Evolutionary conservation across 1,140 invertebrate genomes (phyloP), one percentile per base, ranked within the genome.

Genomic region (Octopus bimaculoides): DNA sequence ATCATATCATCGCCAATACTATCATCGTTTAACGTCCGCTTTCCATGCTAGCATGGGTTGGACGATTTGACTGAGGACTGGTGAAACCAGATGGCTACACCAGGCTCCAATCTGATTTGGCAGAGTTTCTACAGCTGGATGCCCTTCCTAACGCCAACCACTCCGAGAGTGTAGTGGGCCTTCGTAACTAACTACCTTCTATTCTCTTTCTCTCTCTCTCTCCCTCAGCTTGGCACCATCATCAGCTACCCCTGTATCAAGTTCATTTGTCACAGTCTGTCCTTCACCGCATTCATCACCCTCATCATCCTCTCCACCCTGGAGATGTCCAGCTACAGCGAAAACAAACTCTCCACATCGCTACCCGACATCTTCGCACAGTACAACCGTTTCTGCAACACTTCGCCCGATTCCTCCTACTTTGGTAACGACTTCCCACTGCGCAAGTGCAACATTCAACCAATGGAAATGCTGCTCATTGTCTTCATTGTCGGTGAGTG

Each of bases 281-380:
- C 92, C 55, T 94, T 93, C 81, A 73, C 93, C 5, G 84, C 93
- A 14, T 94, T 94, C 85, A 90, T 94, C 0, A 82, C 91, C 0
- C 86, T 94, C 61, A 90, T 94, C 61, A 92, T 94, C 77, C 83
- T 88, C 1, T 86, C 85, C 14, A 86, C 87, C 1, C 79, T 82
- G 0, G 85, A 88, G 73, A 82, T 85, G 12, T 85, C 85, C 5
- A 14, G 80, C n/a, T 82, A 80, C 10, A 80, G 84, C n/a, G 82
- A 84, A 41, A 83, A 82, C 41, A 20, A 79, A 20, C 76, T 55
- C n/a, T 75, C 80, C n/a, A 74, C 56, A 1, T n/a, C 78, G 9
- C 81, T 80, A 69, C 81, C 80, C 14, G 20, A 77, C 0, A 66
- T 83, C 9, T 80, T 82, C 71, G 20, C 12, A 5, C 81, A 79